Percentiles rank a stretch among this genome's conserved stretches.
Conservation (phyloP, 2,113 vertebrate species). For the Megaptera novaeangliae region DNA sequence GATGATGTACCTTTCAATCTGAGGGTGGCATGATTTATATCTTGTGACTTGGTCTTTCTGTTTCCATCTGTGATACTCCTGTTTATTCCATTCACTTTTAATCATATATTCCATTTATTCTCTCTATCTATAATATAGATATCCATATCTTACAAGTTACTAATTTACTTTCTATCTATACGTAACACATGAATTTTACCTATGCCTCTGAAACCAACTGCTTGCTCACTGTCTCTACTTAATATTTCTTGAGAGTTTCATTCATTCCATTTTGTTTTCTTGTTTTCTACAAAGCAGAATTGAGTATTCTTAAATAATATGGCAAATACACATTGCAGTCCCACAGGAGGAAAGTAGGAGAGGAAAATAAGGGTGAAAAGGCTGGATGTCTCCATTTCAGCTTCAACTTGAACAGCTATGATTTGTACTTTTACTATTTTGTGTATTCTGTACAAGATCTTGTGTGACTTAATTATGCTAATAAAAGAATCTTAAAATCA, state of each 20-base stretch:
- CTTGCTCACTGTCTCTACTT: background rate
- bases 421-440: slow-evolving; percentile 2
- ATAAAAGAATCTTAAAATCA: background rate
- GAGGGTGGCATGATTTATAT: background rate
- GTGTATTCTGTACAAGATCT: background rate
- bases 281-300: background rate
- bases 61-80: background rate
- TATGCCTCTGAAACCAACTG: background rate
- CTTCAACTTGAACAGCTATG: background rate
- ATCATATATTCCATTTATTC: background rate
- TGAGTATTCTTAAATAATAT: background rate
- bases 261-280: background rate
- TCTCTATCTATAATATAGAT: background rate
- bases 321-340: background rate
- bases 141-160: background rate
- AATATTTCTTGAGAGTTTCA: background rate
- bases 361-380: background rate
- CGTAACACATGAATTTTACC: background rate
- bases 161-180: background rate
- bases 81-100: background rate
- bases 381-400: background rate
- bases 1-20: background rate
- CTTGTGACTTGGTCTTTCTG: background rate
- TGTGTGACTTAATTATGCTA: background rate
- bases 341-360: background rate